A percentile compares a stretch with the other conserved stretches of the same genome.
Conservation (phyloP, 2,113 vertebrate genomes). For the Tringa solitaria region DNA sequence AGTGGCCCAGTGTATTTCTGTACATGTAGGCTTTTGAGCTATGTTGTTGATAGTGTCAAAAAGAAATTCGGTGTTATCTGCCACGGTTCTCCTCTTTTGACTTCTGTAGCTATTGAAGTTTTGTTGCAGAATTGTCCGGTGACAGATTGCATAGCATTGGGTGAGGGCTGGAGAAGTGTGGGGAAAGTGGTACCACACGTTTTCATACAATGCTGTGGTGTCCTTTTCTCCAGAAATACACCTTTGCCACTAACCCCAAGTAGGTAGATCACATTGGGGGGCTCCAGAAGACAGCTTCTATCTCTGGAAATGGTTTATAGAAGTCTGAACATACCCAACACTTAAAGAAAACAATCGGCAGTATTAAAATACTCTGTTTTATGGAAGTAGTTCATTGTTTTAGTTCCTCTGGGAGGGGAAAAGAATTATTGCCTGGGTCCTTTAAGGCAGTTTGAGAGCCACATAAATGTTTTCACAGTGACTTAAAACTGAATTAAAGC, state of each 20-base stretch:
- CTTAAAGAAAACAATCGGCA: background rate
- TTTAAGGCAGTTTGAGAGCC: conserved; percentile 66
- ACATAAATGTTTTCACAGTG: conserved; percentile 70
- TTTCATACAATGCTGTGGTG: accelerated
- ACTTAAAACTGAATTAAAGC: conserved; percentile 70
- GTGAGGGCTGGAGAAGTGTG: background rate
- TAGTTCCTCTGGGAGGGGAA: conserved; percentile 21
- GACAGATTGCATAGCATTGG: background rate
- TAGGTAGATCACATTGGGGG: background rate
- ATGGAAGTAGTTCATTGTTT: conserved; percentile 32
- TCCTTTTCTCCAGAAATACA: background rate
- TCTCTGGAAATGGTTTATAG: background rate
- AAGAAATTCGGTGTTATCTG: background rate
- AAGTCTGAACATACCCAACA: background rate
- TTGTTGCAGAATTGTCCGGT: accelerated
- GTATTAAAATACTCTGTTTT: conserved; percentile 27
- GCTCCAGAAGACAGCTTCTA: background rate
- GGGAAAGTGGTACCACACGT: accelerated
- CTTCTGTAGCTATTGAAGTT: background rate
- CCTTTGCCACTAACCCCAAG: background rate
- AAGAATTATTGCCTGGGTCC: conserved; percentile 55
- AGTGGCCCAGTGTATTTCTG: background rate
- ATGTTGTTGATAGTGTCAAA: background rate
- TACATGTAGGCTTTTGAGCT: accelerated
- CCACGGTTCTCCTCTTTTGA: background rate